Evolutionary conservation across 2,113 vertebrate genomes (phyloP).

Genomic region (Prunella himalayana): DNA sequence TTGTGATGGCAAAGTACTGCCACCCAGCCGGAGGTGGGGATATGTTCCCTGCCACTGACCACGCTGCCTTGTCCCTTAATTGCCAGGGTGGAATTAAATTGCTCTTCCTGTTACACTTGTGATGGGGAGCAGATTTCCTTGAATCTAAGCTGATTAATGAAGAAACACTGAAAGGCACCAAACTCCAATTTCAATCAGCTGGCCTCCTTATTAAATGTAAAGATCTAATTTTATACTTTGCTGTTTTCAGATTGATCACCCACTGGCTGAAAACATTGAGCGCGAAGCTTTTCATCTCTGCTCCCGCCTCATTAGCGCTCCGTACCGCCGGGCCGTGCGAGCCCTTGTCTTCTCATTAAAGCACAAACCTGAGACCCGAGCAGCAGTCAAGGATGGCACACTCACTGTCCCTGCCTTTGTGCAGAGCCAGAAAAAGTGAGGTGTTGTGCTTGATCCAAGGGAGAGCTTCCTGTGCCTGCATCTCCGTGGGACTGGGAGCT

Average conservation of each 20-base stretch:
- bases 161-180: constrained; percentile 61
- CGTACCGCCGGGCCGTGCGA: constrained; percentile 85
- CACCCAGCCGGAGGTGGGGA: constrained; percentile 72
- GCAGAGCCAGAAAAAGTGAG: constrained; percentile 86
- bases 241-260: constrained; percentile 84
- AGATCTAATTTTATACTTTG: constrained; percentile 77
- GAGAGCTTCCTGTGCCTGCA: not conserved
- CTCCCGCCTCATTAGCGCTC: constrained; percentile 83
- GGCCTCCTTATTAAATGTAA: constrained; percentile 70
- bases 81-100: constrained; percentile 79
- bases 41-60: constrained; percentile 72
- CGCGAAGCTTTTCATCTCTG: constrained; percentile 91
- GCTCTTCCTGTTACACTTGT: constrained; percentile 75
- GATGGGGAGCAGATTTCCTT: constrained; percentile 75
- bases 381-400: constrained; percentile 77
- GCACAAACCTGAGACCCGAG: constrained; percentile 81
- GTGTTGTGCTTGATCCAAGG: not conserved
- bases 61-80: constrained; percentile 73
- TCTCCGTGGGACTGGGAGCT: not conserved
- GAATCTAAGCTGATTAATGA: constrained; percentile 74
- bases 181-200: constrained; percentile 62
- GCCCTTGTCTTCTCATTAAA: constrained; percentile 92
- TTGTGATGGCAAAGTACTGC: constrained; percentile 74
- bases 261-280: constrained; percentile 92
- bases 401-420: constrained; percentile 80